A percentile compares a stretch with the other conserved stretches of the same genome.
These are phyloP conservation scores for Desmodus rotundus DNA, from an alignment of 2,113 vertebrate genomes.

Conservation along the genomic window DNA sequence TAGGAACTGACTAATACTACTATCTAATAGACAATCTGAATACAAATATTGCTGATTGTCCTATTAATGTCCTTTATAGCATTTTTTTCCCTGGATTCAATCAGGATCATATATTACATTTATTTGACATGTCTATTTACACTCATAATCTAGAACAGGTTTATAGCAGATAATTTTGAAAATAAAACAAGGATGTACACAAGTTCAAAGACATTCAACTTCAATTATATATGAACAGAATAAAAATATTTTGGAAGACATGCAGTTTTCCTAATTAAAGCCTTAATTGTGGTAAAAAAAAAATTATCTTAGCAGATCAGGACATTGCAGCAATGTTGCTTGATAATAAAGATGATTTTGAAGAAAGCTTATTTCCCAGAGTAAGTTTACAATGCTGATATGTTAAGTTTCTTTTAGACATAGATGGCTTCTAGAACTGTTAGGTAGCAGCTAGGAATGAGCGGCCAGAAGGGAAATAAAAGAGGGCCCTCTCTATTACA, in stretches of 20 bases:
- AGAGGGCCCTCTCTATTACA: no score
- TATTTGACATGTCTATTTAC: background rate
- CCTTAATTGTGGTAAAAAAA: background rate
- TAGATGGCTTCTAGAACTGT: background rate
- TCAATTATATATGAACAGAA: background rate
- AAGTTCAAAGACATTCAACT: background rate
- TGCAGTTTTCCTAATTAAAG: background rate
- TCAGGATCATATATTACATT: background rate
- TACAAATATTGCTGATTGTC: background rate
- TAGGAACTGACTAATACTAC: background rate
- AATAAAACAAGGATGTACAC: background rate
- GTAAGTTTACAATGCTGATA: background rate
- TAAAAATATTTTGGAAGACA: background rate
- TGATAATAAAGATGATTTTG: slow-evolving; percentile 23
- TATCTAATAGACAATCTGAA: background rate
- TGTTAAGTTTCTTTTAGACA: background rate
- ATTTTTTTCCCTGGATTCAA: background rate
- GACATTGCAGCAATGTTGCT: background rate
- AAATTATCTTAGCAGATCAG: background rate
- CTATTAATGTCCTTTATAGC: background rate
- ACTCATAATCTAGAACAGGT: background rate
- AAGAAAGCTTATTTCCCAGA: background rate
- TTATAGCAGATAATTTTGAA: background rate
- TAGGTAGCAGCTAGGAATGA: no score
- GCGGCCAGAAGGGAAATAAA: no score